These are phyloP conservation scores for Jacana jacana DNA, from an alignment of 2,113 vertebrate species.

Conservation along the genomic window DNA sequence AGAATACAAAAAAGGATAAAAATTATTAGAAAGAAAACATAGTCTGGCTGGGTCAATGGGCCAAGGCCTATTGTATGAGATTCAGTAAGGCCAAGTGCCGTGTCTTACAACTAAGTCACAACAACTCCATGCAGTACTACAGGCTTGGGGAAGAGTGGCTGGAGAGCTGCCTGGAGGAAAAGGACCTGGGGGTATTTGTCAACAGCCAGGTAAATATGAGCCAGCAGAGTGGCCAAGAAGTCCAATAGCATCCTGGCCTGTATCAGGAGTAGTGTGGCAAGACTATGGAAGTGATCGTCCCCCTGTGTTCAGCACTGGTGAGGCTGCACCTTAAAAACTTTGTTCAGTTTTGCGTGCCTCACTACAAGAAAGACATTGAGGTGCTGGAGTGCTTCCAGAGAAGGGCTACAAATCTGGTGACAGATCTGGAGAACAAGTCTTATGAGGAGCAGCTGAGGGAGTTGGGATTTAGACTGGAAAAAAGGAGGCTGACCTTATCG, in stretches of 20 bases:
- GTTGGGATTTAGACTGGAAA: not conserved
- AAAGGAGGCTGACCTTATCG: not conserved
- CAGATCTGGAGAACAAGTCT: not conserved
- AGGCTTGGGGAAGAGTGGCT: not conserved
- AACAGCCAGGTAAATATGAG: fast-evolving
- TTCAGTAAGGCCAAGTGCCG: not conserved
- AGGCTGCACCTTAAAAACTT: fast-evolving
- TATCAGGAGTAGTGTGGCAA: not conserved
- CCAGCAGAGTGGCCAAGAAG: not conserved
- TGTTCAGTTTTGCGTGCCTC: not conserved
- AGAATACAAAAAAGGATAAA: not conserved
- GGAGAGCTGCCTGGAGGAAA: fast-evolving
- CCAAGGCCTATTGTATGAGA: not conserved
- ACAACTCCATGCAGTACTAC: not conserved
- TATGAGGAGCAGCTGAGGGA: not conserved
- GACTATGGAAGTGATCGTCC: fast-evolving
- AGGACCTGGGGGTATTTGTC: not conserved
- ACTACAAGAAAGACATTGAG: not conserved
- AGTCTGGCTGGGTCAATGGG: fast-evolving
- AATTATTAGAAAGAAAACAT: not conserved
- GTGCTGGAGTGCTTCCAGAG: not conserved
- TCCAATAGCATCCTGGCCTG: not conserved
- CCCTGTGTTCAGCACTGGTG: not conserved
- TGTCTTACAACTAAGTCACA: not conserved
- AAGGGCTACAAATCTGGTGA: not conserved